phyloP scores from a whole-genome alignment of 2,797 vertebrate genomes.

The Heteromormyrus szaboi region DNA sequence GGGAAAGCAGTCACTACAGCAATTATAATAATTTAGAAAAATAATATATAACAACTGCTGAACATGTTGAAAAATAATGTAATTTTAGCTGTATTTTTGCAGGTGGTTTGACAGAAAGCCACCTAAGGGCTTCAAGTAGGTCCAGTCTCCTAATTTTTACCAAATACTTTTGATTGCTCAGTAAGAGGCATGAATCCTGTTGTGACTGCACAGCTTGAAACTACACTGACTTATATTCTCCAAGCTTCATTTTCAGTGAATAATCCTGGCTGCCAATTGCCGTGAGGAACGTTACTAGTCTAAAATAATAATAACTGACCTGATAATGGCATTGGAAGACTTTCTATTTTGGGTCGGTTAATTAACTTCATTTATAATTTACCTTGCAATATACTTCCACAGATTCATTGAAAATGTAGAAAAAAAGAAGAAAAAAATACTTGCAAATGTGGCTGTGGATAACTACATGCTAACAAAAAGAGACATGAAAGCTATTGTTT shows the following conservation, averaged over 20 bases:
- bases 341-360: not conserved
- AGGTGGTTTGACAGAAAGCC: not conserved
- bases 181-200: not conserved
- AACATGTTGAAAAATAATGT: not conserved
- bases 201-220: not conserved
- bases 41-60: not conserved
- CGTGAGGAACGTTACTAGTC: not conserved
- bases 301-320: not conserved
- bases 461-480: not conserved
- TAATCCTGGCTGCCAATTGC: not conserved
- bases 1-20: not conserved
- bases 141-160: not conserved
- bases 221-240: not conserved
- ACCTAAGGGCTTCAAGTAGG: not conserved
- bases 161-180: not conserved
- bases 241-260: not conserved
- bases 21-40: not conserved
- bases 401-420: not conserved
- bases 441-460: not conserved
- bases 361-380: constrained; percentile 15
- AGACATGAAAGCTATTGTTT: not conserved
- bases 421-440: not conserved
- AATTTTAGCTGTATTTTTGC: not conserved
- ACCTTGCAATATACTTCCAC: not conserved
- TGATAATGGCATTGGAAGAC: not conserved